These are phyloP conservation scores for Ophion ventricosus DNA, from an alignment of 2,888 invertebrate genomes.

Conservation along the genomic window DNA sequence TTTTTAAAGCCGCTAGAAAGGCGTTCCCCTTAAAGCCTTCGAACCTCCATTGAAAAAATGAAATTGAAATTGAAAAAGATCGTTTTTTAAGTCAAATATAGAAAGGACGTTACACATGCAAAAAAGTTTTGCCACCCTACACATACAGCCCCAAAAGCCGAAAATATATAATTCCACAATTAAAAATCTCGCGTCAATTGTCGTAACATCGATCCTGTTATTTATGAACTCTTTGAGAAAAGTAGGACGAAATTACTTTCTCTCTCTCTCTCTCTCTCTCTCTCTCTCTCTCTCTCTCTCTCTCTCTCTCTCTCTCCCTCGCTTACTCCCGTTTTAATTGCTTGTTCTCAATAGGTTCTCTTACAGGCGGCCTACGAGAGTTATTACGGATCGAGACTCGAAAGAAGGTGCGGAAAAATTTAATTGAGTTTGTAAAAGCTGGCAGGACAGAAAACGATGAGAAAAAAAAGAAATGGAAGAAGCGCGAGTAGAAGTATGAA, in stretches of 20 bases:
- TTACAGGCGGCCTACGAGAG: background rate
- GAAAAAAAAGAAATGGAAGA: background rate
- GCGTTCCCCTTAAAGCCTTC: too few relatives aligned
- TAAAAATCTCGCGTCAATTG: too few relatives aligned
- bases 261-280: background rate
- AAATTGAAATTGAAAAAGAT: too few relatives aligned
- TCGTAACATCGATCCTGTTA: too few relatives aligned
- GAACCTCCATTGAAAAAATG: too few relatives aligned
- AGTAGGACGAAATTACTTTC: background rate
- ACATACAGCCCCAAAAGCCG: too few relatives aligned
- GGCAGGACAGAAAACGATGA: background rate
- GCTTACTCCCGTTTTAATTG: constrained; percentile 21
- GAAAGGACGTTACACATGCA: too few relatives aligned
- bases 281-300: background rate
- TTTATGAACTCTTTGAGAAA: background rate
- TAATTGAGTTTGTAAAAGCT: constrained; percentile 34
- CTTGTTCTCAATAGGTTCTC: constrained; percentile 8
- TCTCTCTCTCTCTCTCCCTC: background rate
- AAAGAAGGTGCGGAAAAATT: constrained; percentile 12
- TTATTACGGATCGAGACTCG: constrained; percentile 5
- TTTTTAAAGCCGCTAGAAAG: too few relatives aligned
- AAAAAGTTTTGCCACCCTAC: too few relatives aligned
- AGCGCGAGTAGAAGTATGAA: constrained; percentile 17
- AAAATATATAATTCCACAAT: too few relatives aligned
- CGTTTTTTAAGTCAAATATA: too few relatives aligned